Conservation (phyloP, 2,797 vertebrate species). For the Trematomus bernacchii region DNA sequence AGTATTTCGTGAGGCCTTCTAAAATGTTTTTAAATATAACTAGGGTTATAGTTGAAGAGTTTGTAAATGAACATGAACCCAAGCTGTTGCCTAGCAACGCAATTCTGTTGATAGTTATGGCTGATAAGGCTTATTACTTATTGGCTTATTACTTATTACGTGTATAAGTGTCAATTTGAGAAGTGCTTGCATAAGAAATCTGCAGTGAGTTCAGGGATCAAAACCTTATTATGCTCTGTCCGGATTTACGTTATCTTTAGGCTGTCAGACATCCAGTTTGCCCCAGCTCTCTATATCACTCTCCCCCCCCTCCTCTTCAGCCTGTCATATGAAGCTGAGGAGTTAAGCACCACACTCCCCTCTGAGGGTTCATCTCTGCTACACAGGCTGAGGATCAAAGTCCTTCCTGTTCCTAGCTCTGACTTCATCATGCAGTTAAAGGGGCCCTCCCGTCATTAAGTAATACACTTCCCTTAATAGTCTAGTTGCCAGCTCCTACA, state of each 20-base stretch:
- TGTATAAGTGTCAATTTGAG: slow-evolving; percentile 40
- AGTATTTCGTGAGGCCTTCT: too few species aligned
- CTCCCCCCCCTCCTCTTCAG: background rate
- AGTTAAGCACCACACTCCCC: slow-evolving; percentile 35
- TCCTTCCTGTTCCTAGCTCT: background rate
- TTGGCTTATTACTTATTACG: too few species aligned
- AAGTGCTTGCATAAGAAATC: slow-evolving; percentile 46
- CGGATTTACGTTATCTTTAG: slow-evolving; percentile 36
- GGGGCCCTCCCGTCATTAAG: background rate
- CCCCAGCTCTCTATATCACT: background rate
- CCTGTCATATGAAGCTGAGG: slow-evolving; percentile 35
- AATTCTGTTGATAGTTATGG: too few species aligned
- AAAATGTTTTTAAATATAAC: too few species aligned
- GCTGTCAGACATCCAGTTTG: slow-evolving; percentile 31
- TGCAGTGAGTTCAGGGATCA: slow-evolving; percentile 45
- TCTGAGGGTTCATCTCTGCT: slow-evolving; percentile 21
- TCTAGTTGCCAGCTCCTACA: too few species aligned
- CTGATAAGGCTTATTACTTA: too few species aligned
- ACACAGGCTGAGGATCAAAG: slow-evolving; percentile 24
- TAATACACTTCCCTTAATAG: background rate
- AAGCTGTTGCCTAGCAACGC: too few species aligned
- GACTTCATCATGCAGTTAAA: background rate
- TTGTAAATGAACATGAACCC: too few species aligned
- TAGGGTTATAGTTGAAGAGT: too few species aligned
- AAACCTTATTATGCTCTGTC: slow-evolving; percentile 53